Evolutionary conservation across 1,140 invertebrate species (phyloP).

Genomic region (Delia radicum): DNA sequence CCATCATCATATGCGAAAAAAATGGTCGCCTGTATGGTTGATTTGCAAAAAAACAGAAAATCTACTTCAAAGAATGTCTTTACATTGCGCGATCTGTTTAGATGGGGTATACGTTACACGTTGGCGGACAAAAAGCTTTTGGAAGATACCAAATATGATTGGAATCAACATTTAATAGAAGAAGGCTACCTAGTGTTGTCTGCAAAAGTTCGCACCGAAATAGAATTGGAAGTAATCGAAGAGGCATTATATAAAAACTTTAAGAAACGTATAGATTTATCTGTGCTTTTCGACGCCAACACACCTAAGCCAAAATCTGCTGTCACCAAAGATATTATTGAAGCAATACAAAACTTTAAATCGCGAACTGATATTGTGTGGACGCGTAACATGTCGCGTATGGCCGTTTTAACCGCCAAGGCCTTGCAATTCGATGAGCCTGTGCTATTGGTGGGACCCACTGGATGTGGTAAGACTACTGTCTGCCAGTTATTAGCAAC

Average conservation of each 20-base stretch:
- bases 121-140: constrained; percentile 62
- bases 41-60: constrained; percentile 80
- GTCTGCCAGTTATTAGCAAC: constrained; percentile 86
- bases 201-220: constrained; percentile 83
- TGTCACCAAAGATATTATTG: constrained; percentile 73
- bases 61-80: constrained; percentile 92
- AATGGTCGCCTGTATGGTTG: constrained; percentile 90
- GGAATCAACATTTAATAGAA: constrained; percentile 96
- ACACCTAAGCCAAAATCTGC: constrained; percentile 64
- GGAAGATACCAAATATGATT: constrained; percentile 78
- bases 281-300: constrained; percentile 76
- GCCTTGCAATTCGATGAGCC: constrained; percentile 92
- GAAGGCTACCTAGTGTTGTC: constrained; percentile 95
- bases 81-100: constrained; percentile 92
- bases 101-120: constrained; percentile 95
- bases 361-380: constrained; percentile 85
- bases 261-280: constrained; percentile 72
- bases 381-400: constrained; percentile 87
- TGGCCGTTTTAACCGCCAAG: constrained; percentile 90
- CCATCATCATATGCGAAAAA: constrained; percentile 86
- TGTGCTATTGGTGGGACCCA: constrained; percentile 94
- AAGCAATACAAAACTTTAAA: constrained; percentile 63
- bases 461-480: constrained; percentile 98
- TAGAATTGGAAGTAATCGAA: constrained; percentile 77
- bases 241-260: constrained; percentile 83